Base-by-base conservation (phyloP, 2,113 vertebrate species). In the Pomatostomus ruficeps region DNA sequence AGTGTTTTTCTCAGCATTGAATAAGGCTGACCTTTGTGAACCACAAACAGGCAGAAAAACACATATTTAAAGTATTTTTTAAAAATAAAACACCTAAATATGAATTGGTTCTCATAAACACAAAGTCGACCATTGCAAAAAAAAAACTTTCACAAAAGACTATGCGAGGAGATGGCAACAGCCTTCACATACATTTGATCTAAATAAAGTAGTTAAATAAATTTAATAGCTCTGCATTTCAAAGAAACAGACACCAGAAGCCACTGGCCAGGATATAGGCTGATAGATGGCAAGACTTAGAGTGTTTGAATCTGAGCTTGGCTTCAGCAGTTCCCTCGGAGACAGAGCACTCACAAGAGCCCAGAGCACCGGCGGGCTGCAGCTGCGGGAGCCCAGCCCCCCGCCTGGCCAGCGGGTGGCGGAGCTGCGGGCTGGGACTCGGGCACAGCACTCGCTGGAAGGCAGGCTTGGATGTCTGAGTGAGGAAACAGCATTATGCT, bases 341-440 rank as follows among this genome's bases (percentile, higher is more conserved):
- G 43, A 65, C 3, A 0, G 28, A 86, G 59, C 3, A 1, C 46
- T 51, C 42, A 29, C 38, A 31, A 0, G 14, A 40, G 31, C 45
- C 35, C 3, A 0, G 71, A 81, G 71, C 88, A 7, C 36, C 0
- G 68, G 5, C 0, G 1, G 40, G 49, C 1, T 28, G 65, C 46
- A 68, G 92, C 54, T 10, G 35, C 1, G 17, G 45, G 43, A 89
- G 48, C 51, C 38, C 12, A 89, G 70, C 78, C 58, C 71, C 54
- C 61, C 38, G 48, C 61, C 61, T 15, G 25, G 65, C 25, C 73
- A 14, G 36, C 0, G 6, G 65, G 6, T 10, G 0, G 0, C 2
- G 3, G 63, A 23, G 63, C 73, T 5, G 36, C 36, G 70, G 24
- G 38, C 55, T 38, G 12, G 43, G 42, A 45, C 57, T 19, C 0